Conservation (phyloP, 1,140 invertebrate species). For the Drosophila micromelanica region DNA sequence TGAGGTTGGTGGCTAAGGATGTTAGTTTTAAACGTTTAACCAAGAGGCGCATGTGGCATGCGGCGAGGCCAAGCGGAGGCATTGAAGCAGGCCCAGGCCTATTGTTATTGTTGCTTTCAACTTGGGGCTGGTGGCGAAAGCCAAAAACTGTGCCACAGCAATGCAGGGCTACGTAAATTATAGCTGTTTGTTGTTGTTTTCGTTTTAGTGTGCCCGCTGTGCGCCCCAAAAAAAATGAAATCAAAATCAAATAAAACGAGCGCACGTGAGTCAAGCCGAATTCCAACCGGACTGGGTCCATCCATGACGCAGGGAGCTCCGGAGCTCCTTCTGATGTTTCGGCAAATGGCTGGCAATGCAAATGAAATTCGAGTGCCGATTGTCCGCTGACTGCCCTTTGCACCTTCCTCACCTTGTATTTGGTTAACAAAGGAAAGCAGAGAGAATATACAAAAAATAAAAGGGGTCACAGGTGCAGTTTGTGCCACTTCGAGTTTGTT, state of each 20-base stretch:
- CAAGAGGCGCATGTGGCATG: slow-evolving; percentile 54
- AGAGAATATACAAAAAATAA: slow-evolving; percentile 33
- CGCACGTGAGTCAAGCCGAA: slow-evolving; percentile 68
- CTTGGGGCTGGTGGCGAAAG: slow-evolving; percentile 1
- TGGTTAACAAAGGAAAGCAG: slow-evolving; percentile 17
- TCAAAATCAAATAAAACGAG: slow-evolving; percentile 77
- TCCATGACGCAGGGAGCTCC: not conserved
- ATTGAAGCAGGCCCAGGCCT: slow-evolving; percentile 22
- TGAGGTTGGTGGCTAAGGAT: slow-evolving; percentile 48
- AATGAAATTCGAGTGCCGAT: slow-evolving; percentile 81
- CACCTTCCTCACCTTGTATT: not conserved
- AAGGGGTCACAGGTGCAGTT: slow-evolving; percentile 75
- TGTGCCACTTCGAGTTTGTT: slow-evolving; percentile 72
- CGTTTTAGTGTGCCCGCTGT: slow-evolving; percentile 37
- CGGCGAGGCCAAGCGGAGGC: slow-evolving; percentile 44
- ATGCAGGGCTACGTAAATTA: slow-evolving; percentile 63
- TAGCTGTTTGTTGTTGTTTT: slow-evolving; percentile 41
- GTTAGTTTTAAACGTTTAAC: slow-evolving; percentile 69
- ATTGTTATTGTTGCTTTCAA: slow-evolving; percentile 35
- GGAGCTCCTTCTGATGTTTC: slow-evolving; percentile 6
- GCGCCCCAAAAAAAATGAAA: slow-evolving; percentile 72
- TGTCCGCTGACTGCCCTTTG: slow-evolving; percentile 47
- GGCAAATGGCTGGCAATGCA: slow-evolving; percentile 57
- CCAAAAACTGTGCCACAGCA: slow-evolving; percentile 57
- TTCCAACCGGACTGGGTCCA: not conserved